These are phyloP conservation scores for Tetropium fuscum DNA, from an alignment of 2,888 invertebrate species.

Conservation along the genomic window DNA sequence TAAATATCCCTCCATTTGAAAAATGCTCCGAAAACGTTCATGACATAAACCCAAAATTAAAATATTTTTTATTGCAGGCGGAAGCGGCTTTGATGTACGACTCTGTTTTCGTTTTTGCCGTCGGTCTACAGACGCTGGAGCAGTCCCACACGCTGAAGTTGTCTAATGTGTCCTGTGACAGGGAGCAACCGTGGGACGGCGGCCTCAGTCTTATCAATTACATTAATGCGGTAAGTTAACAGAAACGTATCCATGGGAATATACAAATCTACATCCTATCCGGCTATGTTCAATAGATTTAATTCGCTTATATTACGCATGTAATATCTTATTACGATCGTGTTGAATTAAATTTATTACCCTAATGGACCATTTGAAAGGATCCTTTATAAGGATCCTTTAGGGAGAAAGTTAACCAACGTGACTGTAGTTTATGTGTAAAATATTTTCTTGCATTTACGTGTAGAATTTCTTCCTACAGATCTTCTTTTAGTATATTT, in stretches of 20 bases:
- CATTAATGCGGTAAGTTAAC: constrained; percentile 73
- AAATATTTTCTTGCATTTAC: too few species aligned
- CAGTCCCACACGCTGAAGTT: constrained; percentile 75
- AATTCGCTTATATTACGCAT: constrained; percentile 14
- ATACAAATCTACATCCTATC: constrained; percentile 14
- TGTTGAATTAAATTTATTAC: constrained; percentile 14
- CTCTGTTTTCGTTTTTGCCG: constrained; percentile 80
- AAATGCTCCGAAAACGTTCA: neutral
- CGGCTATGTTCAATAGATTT: constrained; percentile 7
- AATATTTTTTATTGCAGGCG: constrained; percentile 67
- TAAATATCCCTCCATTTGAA: neutral
- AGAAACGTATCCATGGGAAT: constrained; percentile 7
- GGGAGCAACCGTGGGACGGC: constrained; percentile 79
- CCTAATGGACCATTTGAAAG: constrained; percentile 3
- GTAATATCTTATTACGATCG: constrained; percentile 12
- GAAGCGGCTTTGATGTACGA: constrained; percentile 82
- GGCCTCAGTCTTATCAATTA: constrained; percentile 82
- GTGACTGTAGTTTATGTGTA: too few species aligned
- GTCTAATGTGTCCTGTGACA: constrained; percentile 78
- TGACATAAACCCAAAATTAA: neutral
- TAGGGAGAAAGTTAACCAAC: too few species aligned
- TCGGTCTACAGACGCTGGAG: constrained; percentile 78
- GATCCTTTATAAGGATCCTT: too few species aligned
- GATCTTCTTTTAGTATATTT: too few species aligned
- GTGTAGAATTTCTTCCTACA: too few species aligned